These are phyloP conservation scores for Scolopax mira DNA, from an alignment of 2,113 vertebrate genomes.

Conservation along the genomic window DNA sequence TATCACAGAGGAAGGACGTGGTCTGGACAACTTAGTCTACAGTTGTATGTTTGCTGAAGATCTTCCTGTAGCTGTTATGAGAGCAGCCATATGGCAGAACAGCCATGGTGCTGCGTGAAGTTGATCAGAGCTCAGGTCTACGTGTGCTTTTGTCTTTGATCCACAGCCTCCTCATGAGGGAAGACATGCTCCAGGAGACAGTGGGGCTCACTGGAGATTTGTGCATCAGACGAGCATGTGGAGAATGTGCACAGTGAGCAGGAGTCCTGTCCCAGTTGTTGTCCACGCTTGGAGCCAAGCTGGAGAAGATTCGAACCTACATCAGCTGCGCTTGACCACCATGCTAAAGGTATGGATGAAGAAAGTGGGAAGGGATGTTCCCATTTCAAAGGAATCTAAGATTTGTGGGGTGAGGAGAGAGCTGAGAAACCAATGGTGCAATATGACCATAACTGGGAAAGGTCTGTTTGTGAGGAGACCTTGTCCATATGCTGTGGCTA, in stretches of 20 bases:
- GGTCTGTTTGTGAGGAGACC: background rate
- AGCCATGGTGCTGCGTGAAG: background rate
- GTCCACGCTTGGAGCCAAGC: background rate
- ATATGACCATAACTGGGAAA: background rate
- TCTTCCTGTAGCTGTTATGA: fast-evolving
- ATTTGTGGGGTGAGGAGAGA: background rate
- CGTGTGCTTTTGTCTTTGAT: background rate
- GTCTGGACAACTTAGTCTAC: background rate
- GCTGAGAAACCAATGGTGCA: background rate
- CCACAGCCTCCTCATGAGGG: background rate
- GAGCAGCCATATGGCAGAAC: background rate
- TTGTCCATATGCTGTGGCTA: fast-evolving
- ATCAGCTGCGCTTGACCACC: background rate
- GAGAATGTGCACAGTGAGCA: fast-evolving
- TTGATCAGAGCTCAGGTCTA: background rate
- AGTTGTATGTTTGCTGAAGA: background rate
- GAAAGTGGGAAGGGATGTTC: background rate
- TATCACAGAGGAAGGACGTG: background rate
- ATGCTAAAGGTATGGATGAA: background rate
- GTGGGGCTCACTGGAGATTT: fast-evolving
- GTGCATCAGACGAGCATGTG: background rate
- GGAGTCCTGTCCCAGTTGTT: background rate
- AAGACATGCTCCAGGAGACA: fast-evolving
- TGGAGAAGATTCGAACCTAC: background rate
- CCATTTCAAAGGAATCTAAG: background rate